Base-by-base conservation (phyloP, 1,140 invertebrate species). In the Augochlora pura region DNA sequence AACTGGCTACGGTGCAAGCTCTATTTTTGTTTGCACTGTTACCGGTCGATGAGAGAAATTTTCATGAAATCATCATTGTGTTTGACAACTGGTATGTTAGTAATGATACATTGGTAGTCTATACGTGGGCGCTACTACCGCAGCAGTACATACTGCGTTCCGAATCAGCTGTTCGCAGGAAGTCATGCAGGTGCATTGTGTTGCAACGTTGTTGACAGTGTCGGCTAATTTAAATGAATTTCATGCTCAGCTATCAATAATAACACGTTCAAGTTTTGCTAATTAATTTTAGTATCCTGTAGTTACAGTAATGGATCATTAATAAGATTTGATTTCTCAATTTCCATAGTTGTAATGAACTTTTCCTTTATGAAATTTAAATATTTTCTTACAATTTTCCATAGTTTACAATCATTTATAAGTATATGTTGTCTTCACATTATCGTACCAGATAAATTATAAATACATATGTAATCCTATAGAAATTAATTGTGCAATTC, bases 141-240 rank as follows among this genome's bases (percentile, higher is more conserved):
- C 10, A 46, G 42, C 14, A 46, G 42, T 46, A 46, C 14, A 12
- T 14, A 12, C 66, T 52, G 25, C 27, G 27, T 54, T 64, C 14
- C 38, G 59, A 73, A 52, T 84, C 82, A 84, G 82, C 82, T 84
- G 82, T 83, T 83, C 46, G 16, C 21, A 14, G 68, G 23, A 9
- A 32, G 32, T 65, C 69, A 52, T 46, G 46, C 66, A 71, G 49
- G 39, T 68, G 57, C 52, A 59, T 16, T 5, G 21, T 18, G n/a
- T 54, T 59, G 42, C 27, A 21, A 52, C 1, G 18, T 32, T 82
- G 39, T 39, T 68, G 60, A 59, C 46, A 18, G 23, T 27, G 38
- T 64, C 16, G 14, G n/a, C 52, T 69, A 49, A 14, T 14, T 16
- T 9, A 23, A 54, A 32, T n/a, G 62, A 3, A 42, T 32, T n/a